Conservation (phyloP, 2,113 vertebrate genomes). For the Phocoena sinus region DNA sequence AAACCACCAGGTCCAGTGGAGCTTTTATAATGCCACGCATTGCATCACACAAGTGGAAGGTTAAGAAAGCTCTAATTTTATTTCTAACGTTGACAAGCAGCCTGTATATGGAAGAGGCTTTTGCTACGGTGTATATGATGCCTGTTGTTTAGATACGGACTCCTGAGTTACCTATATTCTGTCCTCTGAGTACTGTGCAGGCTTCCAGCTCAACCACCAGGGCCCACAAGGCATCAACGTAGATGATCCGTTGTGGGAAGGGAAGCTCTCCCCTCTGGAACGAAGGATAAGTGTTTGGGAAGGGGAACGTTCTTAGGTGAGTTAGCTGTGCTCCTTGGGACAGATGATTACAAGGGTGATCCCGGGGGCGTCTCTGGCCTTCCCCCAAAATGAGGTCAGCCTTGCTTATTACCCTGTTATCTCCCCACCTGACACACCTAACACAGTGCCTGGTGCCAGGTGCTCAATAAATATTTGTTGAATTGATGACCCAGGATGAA, state of each 20-base stretch:
- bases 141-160: neutral
- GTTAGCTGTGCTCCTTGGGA: neutral
- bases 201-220: neutral
- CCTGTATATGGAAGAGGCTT: neutral
- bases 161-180: rapidly evolving
- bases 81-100: neutral
- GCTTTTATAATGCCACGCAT: neutral
- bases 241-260: neutral
- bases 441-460: neutral
- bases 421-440: neutral
- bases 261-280: neutral
- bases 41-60: neutral
- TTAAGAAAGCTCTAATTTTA: neutral
- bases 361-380: neutral
- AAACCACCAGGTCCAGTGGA: neutral
- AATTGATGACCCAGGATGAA: neutral
- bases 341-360: neutral
- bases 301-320: neutral
- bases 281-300: neutral
- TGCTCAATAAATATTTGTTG: neutral
- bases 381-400: neutral
- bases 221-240: rapidly evolving
- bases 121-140: rapidly evolving
- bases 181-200: rapidly evolving
- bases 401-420: neutral